These are phyloP conservation scores for Protobothrops mucrosquamatus DNA, from an alignment of 2,113 vertebrate genomes.

Conservation along the genomic window DNA sequence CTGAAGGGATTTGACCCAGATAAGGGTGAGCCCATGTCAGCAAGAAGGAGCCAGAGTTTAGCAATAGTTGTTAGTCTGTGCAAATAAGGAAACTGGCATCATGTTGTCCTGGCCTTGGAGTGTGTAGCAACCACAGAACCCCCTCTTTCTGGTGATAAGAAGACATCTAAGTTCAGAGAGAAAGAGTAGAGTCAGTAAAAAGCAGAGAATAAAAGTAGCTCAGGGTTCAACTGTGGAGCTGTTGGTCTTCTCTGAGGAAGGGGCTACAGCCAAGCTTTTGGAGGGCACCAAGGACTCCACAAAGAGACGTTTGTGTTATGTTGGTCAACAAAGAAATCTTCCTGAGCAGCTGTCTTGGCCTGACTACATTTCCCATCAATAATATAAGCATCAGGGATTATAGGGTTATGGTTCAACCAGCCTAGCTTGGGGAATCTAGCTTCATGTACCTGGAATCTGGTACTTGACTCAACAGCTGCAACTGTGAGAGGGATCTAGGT, in stretches of 20 bases:
- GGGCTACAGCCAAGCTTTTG: neutral
- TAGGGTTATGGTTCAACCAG: neutral
- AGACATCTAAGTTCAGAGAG: neutral
- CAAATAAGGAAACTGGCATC: neutral
- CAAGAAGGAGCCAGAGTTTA: neutral
- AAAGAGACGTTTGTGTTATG: neutral
- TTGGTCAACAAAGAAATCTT: neutral
- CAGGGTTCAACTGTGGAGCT: neutral
- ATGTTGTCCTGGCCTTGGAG: neutral
- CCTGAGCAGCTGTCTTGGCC: neutral
- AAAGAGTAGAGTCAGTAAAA: neutral
- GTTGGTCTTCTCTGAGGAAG: neutral
- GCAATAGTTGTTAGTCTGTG: neutral
- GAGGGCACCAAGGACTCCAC: neutral
- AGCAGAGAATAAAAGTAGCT: neutral
- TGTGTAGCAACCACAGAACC: neutral
- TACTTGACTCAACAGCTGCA: too few relatives aligned
- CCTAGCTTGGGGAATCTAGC: neutral
- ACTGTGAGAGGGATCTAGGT: too few relatives aligned
- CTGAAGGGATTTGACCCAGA: neutral
- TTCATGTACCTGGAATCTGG: neutral
- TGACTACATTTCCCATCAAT: neutral
- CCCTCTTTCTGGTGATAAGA: neutral
- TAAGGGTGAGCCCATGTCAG: neutral
- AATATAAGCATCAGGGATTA: neutral